Conservation (phyloP, 1,140 invertebrate genomes). For the Orussus abietinus region DNA sequence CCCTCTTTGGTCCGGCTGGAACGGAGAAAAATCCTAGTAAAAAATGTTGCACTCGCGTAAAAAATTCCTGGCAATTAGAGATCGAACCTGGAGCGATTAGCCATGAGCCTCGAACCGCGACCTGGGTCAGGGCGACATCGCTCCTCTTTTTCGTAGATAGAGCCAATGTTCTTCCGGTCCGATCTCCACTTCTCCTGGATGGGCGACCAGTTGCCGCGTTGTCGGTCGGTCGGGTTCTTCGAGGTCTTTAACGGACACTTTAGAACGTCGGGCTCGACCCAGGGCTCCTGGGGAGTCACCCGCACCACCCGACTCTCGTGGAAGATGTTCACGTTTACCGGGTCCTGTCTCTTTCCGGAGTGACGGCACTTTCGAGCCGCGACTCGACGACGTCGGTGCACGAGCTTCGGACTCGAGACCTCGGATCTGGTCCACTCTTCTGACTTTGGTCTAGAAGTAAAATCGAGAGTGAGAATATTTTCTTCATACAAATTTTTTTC, state of each 20-base stretch:
- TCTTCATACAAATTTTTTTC: no score
- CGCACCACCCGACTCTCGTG: conserved; percentile 19
- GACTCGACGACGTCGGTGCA: conserved; percentile 16
- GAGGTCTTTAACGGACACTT: no score
- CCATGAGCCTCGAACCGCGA: conserved; percentile 16
- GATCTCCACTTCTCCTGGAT: background rate
- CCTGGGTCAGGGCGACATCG: conserved; percentile 9
- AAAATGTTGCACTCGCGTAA: background rate
- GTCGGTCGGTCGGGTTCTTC: no score
- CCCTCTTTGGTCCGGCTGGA: background rate
- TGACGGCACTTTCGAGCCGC: conserved; percentile 22
- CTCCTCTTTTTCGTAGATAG: no score
- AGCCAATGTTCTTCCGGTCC: conserved; percentile 1
- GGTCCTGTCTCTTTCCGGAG: conserved; percentile 20
- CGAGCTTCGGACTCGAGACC: conserved; percentile 22
- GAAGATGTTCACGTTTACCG: conserved; percentile 35
- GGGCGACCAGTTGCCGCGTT: no score
- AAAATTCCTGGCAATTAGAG: background rate
- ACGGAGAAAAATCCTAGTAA: background rate
- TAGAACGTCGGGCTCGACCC: conserved; percentile 3
- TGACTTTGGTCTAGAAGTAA: conserved; percentile 16
- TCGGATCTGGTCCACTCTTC: no score
- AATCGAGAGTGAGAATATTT: conserved; percentile 1
- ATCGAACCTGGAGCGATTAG: conserved; percentile 19
- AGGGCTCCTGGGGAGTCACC: conserved; percentile 6